Evolutionary conservation across 2,113 vertebrate genomes (phyloP).

Genomic region (Indri indri): DNA sequence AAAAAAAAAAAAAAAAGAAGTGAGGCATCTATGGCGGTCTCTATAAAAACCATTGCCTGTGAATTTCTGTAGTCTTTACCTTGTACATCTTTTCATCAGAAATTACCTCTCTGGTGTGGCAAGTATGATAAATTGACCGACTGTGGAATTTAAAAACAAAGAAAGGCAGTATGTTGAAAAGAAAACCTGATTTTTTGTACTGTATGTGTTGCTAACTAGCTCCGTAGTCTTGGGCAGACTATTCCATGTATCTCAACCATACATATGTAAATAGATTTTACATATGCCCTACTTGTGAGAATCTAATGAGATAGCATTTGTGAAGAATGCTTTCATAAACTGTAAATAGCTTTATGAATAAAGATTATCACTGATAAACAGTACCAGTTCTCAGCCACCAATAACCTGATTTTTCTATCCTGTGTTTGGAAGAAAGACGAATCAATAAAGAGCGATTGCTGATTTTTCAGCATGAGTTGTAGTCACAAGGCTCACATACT

Average conservation of each 20-base stretch:
- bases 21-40: neutral
- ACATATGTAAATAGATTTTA: neutral
- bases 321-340: constrained; percentile 45
- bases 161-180: neutral
- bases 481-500: neutral
- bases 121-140: neutral
- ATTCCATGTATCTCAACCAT: neutral
- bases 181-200: neutral
- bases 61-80: constrained; percentile 1
- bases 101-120: neutral
- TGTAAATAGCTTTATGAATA: neutral
- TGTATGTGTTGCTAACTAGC: neutral
- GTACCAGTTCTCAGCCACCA: neutral
- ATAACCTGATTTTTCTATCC: neutral
- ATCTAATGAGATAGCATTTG: neutral
- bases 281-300: neutral
- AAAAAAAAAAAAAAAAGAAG: too few species aligned
- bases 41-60: neutral
- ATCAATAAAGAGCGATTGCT: neutral
- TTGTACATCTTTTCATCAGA: constrained; percentile 26
- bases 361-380: constrained; percentile 20
- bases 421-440: constrained; percentile 39
- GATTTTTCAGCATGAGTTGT: constrained; percentile 5
- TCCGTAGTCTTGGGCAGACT: neutral
- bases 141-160: neutral